These are phyloP conservation scores for Ophion costatus DNA, from an alignment of 2,888 invertebrate species.

Conservation along the genomic window DNA sequence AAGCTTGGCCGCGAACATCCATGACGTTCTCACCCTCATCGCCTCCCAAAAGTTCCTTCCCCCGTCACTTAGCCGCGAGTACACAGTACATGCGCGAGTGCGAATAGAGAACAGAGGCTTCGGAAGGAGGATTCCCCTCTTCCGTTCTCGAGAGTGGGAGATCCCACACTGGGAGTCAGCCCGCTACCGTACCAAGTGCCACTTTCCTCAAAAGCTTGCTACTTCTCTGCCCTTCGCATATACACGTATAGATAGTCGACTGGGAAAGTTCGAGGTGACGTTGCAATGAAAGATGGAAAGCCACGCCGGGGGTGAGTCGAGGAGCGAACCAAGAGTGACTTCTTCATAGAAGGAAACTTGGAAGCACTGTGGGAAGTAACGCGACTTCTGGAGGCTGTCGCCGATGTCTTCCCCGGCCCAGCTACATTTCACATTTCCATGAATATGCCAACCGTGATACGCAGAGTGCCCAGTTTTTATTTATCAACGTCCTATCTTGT, in stretches of 20 bases:
- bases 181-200: slow-evolving; percentile 57
- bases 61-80: slow-evolving; percentile 57
- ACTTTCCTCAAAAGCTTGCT: slow-evolving; percentile 63
- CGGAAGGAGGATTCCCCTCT: slow-evolving; percentile 49
- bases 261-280: slow-evolving; percentile 49
- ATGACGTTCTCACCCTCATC: slow-evolving; percentile 22
- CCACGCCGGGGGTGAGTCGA: slow-evolving; percentile 16
- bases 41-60: slow-evolving; percentile 55
- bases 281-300: slow-evolving; percentile 30
- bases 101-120: slow-evolving; percentile 35
- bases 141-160: slow-evolving; percentile 28
- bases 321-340: slow-evolving; percentile 56
- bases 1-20: slow-evolving; percentile 32
- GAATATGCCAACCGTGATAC: neutral
- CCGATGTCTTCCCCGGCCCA: slow-evolving; percentile 4
- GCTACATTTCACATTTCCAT: neutral
- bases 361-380: slow-evolving; percentile 41
- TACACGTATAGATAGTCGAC: slow-evolving; percentile 7
- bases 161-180: slow-evolving; percentile 31
- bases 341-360: slow-evolving; percentile 58
- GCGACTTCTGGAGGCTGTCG: slow-evolving; percentile 47
- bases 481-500: neutral
- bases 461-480: slow-evolving; percentile 14
- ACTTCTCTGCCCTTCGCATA: neutral
- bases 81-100: slow-evolving; percentile 38